Base-by-base conservation (phyloP, 2,113 vertebrate species). In the Lampris megalopsis region DNA sequence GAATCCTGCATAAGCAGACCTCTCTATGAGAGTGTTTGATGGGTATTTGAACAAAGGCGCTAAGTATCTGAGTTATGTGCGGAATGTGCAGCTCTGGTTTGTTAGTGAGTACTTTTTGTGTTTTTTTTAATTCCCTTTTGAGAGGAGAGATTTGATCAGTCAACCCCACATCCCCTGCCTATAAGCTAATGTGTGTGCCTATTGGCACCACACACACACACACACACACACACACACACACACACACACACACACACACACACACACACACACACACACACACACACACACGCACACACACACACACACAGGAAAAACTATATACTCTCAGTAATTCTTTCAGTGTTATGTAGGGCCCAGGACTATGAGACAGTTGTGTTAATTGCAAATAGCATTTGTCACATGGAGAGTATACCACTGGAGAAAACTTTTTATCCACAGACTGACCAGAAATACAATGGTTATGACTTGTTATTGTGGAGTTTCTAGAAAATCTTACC, bases 1-100 rank as follows among this genome's bases (percentile, higher is more conserved):
- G 68, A 62, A 56, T 81, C 60, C 52, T 80, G 56, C 43, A 68
- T 57, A 86, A 89, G 92, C 92, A 90, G 62, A 63, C 56, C 71
- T 73, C 68, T 82, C 49, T 77, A n/a, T 60, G 89, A 88, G 87
- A 84, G 90, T 89, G 92, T 94, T 94, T 94, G 94, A 94, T 94
- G 92, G 94, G 91, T 95, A 92, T 95, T 96, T 95, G 94, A 95
- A 94, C 92, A 95, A 91, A 91, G 67, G 90, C 85, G 79, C 92
- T 93, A 94, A 95, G 90, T 92, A 88, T 94, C 86, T 84, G 82
- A 90, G 92, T 92, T 93, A 95, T 94, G 90, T 85, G 78, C 84
- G 93, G 94, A 97, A 96, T 95, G 95, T 79, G 79, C 84, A 68
- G 87, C 70, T 80, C 80, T 92, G 88, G 95, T 93, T 94, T 92